Base-by-base conservation (phyloP, 2,113 vertebrate species). In the Cebus imitator region DNA sequence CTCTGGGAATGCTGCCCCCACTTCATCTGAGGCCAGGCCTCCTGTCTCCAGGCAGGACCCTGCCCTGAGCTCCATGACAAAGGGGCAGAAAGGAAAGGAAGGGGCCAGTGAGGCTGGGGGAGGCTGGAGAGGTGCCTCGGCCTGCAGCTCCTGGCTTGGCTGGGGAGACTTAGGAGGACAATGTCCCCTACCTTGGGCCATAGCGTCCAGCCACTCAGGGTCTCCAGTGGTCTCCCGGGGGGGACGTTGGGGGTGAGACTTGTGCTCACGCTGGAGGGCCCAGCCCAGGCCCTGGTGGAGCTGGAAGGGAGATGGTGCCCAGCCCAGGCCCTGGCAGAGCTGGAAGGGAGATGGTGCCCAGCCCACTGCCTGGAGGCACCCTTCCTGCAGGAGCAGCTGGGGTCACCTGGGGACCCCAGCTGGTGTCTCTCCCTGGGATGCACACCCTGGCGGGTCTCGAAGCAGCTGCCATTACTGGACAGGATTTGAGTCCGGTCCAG, bases 381-480 rank as follows among this genome's bases (percentile, higher is more conserved):
- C 16, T n/a, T n/a, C 3, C 2, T 17, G 32, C 32, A n/a, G 32
- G 32, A 68, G 66, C 66, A n/a, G 14, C 3, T 68, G 27, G 27
- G 27, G 66, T 68, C 78, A 75, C 48, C 97, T 37, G 3, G 86
- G 37, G 25, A 1, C 57, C 75, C 40, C 18, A 43, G 89, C 7
- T 55, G 0, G 25, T 92, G 50, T 93, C 80, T 92, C 97, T 81
- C 94, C 97, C 96, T 1, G 0, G 52, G 23, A 78, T 73, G 97
- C 97, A 90, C 85, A 48, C 68, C 95, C 97, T 98, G 98, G 97
- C 98, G 98, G 98, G 95, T 94, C 96, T 80, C 96, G 95, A 98
- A 97, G 97, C 98, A 96, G 97, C 97, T 97, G 98, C 97, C 97
- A 98, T 96, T 0, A 20, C 76, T 40, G 52, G 72, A 30, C 12